Evolutionary conservation across 2,113 vertebrate genomes (phyloP).

Genomic region (Cephalopterus ornatus): DNA sequence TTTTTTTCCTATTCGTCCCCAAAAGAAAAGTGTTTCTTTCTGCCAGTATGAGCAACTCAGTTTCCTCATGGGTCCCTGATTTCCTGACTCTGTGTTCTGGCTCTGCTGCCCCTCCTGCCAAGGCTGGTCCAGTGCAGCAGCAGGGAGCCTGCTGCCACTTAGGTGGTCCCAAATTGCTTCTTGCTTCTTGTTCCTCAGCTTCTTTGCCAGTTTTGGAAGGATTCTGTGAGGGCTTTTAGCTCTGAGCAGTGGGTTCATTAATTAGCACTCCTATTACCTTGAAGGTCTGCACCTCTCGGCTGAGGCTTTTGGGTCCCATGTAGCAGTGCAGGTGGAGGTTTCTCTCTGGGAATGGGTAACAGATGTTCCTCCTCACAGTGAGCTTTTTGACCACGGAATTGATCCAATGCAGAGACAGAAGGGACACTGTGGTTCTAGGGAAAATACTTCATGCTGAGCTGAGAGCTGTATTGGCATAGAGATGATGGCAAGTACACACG

Average conservation of each 20-base stretch:
- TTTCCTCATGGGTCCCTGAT: background rate
- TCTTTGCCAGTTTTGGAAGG: background rate
- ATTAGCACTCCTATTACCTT: background rate
- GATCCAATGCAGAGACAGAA: background rate
- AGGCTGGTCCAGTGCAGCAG: fast-evolving
- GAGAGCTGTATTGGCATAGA: background rate
- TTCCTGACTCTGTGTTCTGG: fast-evolving
- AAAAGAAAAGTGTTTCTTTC: background rate
- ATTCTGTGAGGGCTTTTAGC: background rate
- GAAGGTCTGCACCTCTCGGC: background rate
- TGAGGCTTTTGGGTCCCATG: fast-evolving
- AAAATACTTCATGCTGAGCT: background rate
- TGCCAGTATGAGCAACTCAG: background rate
- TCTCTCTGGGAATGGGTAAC: background rate
- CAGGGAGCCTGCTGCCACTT: background rate
- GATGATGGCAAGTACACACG: background rate
- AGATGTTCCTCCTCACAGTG: background rate
- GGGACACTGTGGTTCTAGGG: background rate
- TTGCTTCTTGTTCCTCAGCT: background rate
- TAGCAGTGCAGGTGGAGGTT: background rate
- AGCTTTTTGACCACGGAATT: background rate
- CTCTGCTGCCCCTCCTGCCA: background rate
- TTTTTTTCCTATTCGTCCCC: background rate
- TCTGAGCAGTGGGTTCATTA: background rate
- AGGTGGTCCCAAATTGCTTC: background rate